A percentile compares a stretch with the other conserved stretches of the same genome.
phyloP scores from a whole-genome alignment of 2,797 vertebrate genomes.

The Sciaenops ocellatus region DNA sequence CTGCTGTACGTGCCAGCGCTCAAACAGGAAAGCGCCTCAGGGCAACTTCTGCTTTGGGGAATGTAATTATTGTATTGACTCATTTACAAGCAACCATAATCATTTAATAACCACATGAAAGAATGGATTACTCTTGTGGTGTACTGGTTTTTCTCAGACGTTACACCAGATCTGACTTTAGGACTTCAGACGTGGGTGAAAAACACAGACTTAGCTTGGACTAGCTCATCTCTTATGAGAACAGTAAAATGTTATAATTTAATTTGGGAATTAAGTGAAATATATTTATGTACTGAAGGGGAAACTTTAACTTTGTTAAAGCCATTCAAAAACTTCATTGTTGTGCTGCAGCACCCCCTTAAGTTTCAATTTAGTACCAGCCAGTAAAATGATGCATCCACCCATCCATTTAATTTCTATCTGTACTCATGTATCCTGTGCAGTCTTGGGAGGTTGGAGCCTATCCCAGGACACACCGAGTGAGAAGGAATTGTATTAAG shows the following conservation, averaged over 20 bases:
- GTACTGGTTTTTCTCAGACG: not conserved
- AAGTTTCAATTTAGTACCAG: not conserved
- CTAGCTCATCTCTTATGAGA: not conserved
- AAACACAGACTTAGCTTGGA: not conserved
- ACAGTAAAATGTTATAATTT: not conserved
- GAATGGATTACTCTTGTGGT: not conserved
- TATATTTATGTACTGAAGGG: not conserved
- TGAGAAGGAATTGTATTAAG: not conserved
- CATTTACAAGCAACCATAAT: conserved; percentile 13
- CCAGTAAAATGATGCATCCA: not conserved
- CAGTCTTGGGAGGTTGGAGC: not conserved
- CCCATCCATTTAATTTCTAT: not conserved
- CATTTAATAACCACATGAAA: not conserved
- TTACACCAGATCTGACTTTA: not conserved
- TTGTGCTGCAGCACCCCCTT: not conserved
- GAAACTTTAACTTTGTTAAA: no score
- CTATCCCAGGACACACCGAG: not conserved
- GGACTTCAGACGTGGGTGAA: not conserved
- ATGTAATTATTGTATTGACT: conserved; percentile 19
- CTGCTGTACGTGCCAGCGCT: conserved; percentile 9
- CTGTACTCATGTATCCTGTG: not conserved
- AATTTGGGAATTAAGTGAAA: not conserved
- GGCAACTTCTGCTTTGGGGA: conserved; percentile 6
- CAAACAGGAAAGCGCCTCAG: conserved; percentile 22
- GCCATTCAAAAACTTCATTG: not conserved